Percentiles rank a stretch among this genome's conserved stretches.
These are phyloP conservation scores for Lasioglossum calceatum DNA, from an alignment of 2,888 invertebrate genomes.

Conservation along the genomic window DNA sequence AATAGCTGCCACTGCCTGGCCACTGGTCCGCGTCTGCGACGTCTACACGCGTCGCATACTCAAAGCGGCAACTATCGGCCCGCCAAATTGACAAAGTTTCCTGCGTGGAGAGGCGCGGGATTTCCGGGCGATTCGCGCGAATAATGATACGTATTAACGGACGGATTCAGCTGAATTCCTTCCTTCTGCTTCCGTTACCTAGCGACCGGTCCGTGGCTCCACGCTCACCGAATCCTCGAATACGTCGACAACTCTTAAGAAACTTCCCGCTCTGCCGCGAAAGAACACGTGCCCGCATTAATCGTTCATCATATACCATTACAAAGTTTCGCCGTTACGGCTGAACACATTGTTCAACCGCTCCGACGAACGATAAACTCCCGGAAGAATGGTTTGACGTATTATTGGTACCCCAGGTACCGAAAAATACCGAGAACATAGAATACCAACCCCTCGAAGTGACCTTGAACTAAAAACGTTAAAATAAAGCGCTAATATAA, in stretches of 20 bases:
- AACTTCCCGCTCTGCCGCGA: background rate
- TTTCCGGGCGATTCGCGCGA: constrained; percentile 51
- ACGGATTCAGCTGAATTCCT: constrained; percentile 7
- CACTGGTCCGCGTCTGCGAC: constrained; percentile 40
- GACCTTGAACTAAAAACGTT: background rate
- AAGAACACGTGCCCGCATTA: constrained; percentile 4
- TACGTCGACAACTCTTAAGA: constrained; percentile 6
- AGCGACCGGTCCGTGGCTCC: constrained; percentile 21
- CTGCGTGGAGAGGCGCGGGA: constrained; percentile 48
- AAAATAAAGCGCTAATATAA: background rate
- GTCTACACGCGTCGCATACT: constrained; percentile 60
- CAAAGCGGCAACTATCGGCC: constrained; percentile 63
- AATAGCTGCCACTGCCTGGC: constrained; percentile 51
- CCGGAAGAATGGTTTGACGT: background rate
- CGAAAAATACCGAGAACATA: background rate
- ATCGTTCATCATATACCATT: background rate
- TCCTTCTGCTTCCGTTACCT: background rate
- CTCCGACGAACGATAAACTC: background rate
- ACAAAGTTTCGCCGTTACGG: background rate
- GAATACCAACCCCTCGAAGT: background rate
- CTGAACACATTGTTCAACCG: background rate
- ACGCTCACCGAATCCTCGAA: background rate
- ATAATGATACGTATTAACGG: constrained; percentile 59
- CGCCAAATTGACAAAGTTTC: constrained; percentile 73
- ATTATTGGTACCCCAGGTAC: background rate